Evolutionary conservation across 2,113 vertebrate species (phyloP).

Genomic region (Motacilla alba): DNA sequence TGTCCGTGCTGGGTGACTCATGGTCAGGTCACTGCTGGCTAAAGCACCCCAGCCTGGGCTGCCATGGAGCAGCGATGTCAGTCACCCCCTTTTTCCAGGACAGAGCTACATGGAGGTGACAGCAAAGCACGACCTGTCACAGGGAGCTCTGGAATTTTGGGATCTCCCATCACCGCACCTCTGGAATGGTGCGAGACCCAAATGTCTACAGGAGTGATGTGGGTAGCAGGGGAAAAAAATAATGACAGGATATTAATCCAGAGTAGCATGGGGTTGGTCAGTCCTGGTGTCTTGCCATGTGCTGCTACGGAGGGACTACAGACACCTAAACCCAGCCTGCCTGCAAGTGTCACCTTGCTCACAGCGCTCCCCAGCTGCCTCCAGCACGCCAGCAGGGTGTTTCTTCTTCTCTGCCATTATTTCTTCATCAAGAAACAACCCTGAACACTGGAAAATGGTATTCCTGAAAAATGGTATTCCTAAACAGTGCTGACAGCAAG

Average conservation of each 20-base stretch:
- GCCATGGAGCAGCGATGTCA: background rate
- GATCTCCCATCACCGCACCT: background rate
- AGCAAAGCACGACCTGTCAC: background rate
- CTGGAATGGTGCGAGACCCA: background rate
- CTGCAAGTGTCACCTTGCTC: constrained; percentile 1
- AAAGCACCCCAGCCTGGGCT: background rate
- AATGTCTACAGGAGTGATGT: background rate
- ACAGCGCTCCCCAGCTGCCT: background rate
- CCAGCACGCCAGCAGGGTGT: background rate
- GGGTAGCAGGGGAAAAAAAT: background rate
- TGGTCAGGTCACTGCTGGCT: background rate
- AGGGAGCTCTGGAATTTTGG: background rate
- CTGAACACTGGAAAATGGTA: background rate
- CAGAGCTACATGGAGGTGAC: background rate
- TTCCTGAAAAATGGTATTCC: constrained; percentile 19
- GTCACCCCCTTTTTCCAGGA: background rate
- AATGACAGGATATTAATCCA: background rate
- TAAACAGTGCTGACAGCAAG: background rate
- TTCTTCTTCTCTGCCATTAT: background rate
- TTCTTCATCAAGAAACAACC: background rate
- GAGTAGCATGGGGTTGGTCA: background rate
- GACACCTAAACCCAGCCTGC: background rate
- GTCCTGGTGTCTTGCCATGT: background rate
- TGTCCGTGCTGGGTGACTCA: constrained; percentile 33
- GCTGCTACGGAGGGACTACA: background rate